Evolutionary conservation across 2,888 invertebrate species (phyloP), one percentile per base, ranked within the genome.

Genomic region (Lasioglossum calceatum): DNA sequence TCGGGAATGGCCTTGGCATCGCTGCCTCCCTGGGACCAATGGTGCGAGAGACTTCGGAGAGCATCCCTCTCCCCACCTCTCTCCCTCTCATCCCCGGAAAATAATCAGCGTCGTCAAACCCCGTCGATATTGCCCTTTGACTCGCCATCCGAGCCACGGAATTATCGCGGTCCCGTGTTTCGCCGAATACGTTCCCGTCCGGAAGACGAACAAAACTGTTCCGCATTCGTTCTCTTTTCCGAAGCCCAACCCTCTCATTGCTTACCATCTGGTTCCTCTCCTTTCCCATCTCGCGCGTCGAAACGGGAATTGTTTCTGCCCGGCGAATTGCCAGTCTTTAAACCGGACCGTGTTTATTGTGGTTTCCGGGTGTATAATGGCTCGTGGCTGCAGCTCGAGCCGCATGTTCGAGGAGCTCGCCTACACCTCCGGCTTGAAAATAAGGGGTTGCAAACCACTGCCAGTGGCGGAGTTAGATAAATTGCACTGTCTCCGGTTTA

Each of bases 1-100:
- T 47, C 82, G 91, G 87, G 90, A 90, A 86, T 79, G 82, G 85
- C 84, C 91, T 90, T 91, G 84, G 87, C 84, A 81, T 73, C 84
- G 74, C 58, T 19, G 42, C 58, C 39, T 44, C 54, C 80, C n/a
- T 23, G 32, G 75, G 78, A 82, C 78, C 71, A 67, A 79, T 77
- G 47, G 39, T 58, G 76, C 70, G 39, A 39, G 70, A 23, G 70
- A 70, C 36, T 39, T 36, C 70, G 70, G 12, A 36, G 64, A 19
- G 32, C 32, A 19, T 64, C 32, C 64, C 36, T n/a, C 16, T 32
- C 16, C 5, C 5, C 5, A 2, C 16, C 27, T 8, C 16, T 64
- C 19, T 32, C 1, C 5, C 32, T 19, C 32, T 7, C 32, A 1
- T 16, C 27, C 27, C 64, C 16, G 75, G 73, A 89, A 74, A 89